phyloP scores from a whole-genome alignment of 2,113 vertebrate genomes.

The Rafetus swinhoei region DNA sequence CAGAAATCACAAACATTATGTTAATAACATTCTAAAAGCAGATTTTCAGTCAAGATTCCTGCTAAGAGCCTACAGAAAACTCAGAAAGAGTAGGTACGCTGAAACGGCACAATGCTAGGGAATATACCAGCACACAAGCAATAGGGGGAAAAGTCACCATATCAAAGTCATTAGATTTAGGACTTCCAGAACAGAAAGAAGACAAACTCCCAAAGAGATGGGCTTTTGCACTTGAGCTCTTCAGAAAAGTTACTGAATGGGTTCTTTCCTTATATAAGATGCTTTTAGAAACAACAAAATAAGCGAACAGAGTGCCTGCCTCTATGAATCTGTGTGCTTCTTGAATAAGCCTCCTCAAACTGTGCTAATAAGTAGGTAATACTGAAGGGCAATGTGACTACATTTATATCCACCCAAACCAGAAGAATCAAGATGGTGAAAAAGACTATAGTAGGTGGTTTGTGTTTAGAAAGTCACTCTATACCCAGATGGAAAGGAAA shows the following conservation, averaged over 20 bases:
- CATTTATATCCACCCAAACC: not conserved
- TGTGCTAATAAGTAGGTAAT: conserved; percentile 6
- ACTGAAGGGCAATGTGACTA: not conserved
- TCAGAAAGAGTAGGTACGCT: not conserved
- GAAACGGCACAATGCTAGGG: not conserved
- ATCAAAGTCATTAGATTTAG: conserved; percentile 7
- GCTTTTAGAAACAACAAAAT: conserved; percentile 51
- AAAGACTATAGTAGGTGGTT: not conserved
- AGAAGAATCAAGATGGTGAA: not conserved
- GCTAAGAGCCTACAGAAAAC: not conserved
- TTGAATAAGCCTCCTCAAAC: not conserved
- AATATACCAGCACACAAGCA: not conserved
- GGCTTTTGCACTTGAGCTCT: not conserved
- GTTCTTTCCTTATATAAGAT: conserved; percentile 13
- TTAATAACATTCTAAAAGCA: conserved; percentile 13
- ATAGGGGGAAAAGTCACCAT: not conserved
- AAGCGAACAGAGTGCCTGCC: not conserved
- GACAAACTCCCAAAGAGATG: not conserved
- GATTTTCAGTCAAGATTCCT: not conserved
- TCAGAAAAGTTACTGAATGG: conserved; percentile 39
- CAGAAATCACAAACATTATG: not conserved
- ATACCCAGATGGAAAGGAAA: not conserved
- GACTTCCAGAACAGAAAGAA: conserved; percentile 29
- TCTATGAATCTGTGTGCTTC: not conserved
- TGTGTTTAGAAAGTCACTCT: not conserved